Base-by-base conservation (phyloP, 2,797 vertebrate genomes). In the Sebastes iracundus region DNA sequence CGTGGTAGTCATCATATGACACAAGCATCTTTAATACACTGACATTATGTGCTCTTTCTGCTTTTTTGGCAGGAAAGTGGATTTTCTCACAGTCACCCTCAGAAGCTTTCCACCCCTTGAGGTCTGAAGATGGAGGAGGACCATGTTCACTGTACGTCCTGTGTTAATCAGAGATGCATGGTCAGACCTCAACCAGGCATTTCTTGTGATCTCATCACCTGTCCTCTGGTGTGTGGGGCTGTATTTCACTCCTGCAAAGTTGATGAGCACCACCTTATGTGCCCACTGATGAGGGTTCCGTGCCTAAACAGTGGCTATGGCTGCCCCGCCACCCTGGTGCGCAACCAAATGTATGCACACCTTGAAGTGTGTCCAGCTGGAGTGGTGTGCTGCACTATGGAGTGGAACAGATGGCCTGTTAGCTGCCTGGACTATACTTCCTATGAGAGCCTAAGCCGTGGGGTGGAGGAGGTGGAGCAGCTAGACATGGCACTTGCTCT, bases 301-400 rank as follows among this genome's bases (percentile, higher is more conserved):
- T 99, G 99, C 90, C 94, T 99, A 82, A 99, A 99, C 87, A 97
- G 95, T 71, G 96, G 95, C 85, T 99, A 98, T 78, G 99, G 99
- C 81, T 99, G 99, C 92, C 98, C 98, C 0, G 95, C 96, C 87
- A 91, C 92, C 66, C 86, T 99, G 90, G 91, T 96, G 27, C 96
- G 98, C 81, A 97, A 96, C 88, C 98, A 98, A 89, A 97, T 99
- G 85, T 96, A 96, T 55, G 96, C 98, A 58, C 99, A 99, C 89
- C 96, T 99, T n/a, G 97, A 98, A 89, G 91, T 96, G 75, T 99
- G 99, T 90, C 98, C 99, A n/a, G 99, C 99, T 53, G 98, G 98
- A 49, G 97, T 99, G 59, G 97, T 99, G 18, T 98, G 97, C 93
- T 99, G 99, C 94, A 99, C 98, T n/a, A 99, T 99, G 98, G 98